A percentile compares a stretch with the other conserved stretches of the same genome.
Conservation (phyloP, 2,888 invertebrate species). For the Scotopteryx bipunctaria region DNA sequence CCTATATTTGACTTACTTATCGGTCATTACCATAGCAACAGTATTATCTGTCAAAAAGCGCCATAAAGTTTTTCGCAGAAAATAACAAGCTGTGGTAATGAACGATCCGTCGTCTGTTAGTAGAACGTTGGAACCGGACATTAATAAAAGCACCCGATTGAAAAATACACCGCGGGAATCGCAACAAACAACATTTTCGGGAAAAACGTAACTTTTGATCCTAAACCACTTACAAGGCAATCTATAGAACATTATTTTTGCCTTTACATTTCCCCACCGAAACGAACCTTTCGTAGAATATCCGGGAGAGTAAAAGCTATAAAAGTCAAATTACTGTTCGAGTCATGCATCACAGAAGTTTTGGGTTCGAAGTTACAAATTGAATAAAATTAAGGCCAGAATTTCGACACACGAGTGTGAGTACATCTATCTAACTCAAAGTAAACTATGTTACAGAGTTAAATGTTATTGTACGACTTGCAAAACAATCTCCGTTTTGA, state of each 20-base stretch:
- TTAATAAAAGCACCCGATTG: slow-evolving; percentile 28
- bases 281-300: slow-evolving; percentile 60
- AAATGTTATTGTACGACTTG: not conserved
- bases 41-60: no score
- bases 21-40: no score
- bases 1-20: no score
- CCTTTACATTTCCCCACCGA: slow-evolving; percentile 53
- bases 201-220: slow-evolving; percentile 36
- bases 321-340: slow-evolving; percentile 78
- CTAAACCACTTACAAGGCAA: slow-evolving; percentile 42
- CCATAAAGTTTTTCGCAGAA: no score
- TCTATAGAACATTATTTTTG: slow-evolving; percentile 46
- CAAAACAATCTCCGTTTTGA: not conserved
- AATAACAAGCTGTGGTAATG: no score
- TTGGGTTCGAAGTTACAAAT: slow-evolving; percentile 77
- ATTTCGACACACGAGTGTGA: slow-evolving; percentile 48
- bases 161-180: slow-evolving; percentile 28
- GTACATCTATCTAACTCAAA: slow-evolving; percentile 39
- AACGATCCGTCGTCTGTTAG: no score
- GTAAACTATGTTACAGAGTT: slow-evolving; percentile 17
- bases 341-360: slow-evolving; percentile 79
- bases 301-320: slow-evolving; percentile 67
- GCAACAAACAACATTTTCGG: slow-evolving; percentile 35
- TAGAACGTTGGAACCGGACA: no score
- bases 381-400: slow-evolving; percentile 77